Percentiles rank a stretch among this genome's conserved stretches.
Evolutionary conservation across 2,888 invertebrate species (phyloP).

Genomic region (Drosophila subsilvestris): DNA sequence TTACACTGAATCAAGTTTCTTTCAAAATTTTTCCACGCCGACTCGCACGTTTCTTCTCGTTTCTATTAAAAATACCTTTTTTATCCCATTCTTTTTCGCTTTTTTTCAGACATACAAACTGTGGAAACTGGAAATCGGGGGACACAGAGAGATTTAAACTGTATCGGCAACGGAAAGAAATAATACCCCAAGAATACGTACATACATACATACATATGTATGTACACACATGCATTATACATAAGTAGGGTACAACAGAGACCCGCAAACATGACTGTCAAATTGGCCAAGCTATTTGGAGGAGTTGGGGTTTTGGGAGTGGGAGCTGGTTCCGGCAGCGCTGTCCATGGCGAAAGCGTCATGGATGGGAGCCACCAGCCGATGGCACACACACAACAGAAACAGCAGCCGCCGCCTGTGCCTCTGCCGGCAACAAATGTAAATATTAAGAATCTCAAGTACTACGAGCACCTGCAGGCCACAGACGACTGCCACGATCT

Average conservation of each 20-base stretch:
- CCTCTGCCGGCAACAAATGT: constrained; percentile 67
- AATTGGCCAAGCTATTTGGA: constrained; percentile 67
- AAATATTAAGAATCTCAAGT: constrained; percentile 57
- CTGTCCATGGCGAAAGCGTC: neutral
- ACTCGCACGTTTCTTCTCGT: no score
- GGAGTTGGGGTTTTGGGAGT: constrained; percentile 2
- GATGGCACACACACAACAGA: constrained; percentile 2
- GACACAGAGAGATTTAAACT: no score
- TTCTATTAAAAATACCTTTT: neutral
- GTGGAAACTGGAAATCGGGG: neutral
- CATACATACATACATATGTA: neutral
- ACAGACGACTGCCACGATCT: constrained; percentile 69
- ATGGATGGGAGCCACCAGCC: neutral
- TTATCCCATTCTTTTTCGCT: neutral
- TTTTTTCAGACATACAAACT: neutral
- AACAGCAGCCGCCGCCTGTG: constrained; percentile 53
- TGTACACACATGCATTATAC: neutral
- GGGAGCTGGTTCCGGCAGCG: neutral
- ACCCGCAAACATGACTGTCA: constrained; percentile 63
- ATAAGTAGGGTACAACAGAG: neutral
- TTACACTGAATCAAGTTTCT: no score
- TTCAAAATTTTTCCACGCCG: no score
- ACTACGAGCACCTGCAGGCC: constrained; percentile 60
- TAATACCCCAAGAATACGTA: no score
- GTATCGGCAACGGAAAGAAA: neutral